Evolutionary conservation across 2,888 invertebrate genomes (phyloP).

Genomic region (Parascotia fuliginaria): DNA sequence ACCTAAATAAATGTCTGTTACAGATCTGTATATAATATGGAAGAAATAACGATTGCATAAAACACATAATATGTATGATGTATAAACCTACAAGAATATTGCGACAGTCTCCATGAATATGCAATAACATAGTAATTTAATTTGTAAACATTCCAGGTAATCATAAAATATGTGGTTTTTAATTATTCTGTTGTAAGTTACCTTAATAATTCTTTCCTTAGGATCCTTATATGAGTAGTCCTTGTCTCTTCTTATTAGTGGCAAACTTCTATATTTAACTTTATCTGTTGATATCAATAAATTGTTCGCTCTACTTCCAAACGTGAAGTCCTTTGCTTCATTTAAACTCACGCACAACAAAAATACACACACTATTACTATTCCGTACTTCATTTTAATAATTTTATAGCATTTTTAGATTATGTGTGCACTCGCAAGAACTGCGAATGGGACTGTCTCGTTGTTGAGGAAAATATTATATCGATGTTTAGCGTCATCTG

Average conservation of each 20-base stretch:
- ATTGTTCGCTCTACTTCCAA: constrained; percentile 70
- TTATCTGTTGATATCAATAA: constrained; percentile 73
- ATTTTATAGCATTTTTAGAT: constrained; percentile 47
- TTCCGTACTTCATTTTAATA: constrained; percentile 60
- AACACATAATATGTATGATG: not conserved
- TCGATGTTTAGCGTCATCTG: constrained; percentile 51
- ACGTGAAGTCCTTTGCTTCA: constrained; percentile 69
- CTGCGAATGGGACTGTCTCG: constrained; percentile 42
- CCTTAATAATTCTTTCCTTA: constrained; percentile 73
- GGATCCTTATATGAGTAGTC: constrained; percentile 70
- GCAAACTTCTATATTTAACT: constrained; percentile 59
- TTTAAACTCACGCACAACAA: constrained; percentile 54
- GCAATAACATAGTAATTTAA: constrained; percentile 5
- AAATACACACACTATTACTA: constrained; percentile 54
- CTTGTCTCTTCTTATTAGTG: constrained; percentile 68
- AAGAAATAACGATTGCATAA: constrained; percentile 2
- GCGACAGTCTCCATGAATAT: not conserved
- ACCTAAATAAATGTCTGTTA: constrained; percentile 25
- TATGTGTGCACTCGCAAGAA: constrained; percentile 49
- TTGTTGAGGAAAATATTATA: constrained; percentile 57
- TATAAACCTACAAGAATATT: not conserved
- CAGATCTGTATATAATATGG: constrained; percentile 17
- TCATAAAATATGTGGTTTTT: not conserved
- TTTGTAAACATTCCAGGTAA: not conserved
- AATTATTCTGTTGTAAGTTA: too few species aligned